Base-by-base conservation (phyloP, 2,113 vertebrate genomes). In the Helogale parvula region DNA sequence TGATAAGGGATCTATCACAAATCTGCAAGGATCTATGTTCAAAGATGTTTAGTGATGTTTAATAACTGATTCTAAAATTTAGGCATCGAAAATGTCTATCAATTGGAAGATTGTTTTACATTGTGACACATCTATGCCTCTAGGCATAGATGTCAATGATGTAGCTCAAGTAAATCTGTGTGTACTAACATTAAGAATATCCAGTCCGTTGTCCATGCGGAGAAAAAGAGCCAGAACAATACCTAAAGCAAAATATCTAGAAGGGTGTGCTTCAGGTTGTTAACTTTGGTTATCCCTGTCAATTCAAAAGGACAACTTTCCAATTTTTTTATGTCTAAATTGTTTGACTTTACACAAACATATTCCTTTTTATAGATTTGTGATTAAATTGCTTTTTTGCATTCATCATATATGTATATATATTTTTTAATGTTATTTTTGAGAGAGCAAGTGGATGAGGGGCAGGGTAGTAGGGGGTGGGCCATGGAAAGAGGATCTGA, bases 41-140 rank as follows among this genome's bases (percentile, higher is more conserved):
- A 88, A 71, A 91, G 29, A 74, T 74, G 50, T 68, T 95, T 80
- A 81, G 13, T 83, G 27, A 74, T 94, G 38, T 94, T 88, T 79
- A 90, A 35, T 96, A 88, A 88, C 33, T 74, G 27, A 60, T 63
- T 17, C 76, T 25, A 93, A 95, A 90, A 85, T 91, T 88, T 76
- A 88, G 71, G 38, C 41, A 91, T 85, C 14, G 17, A 94, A 94
- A 79, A 33, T 94, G 16, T 86, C 29, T 7, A 74, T 41, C 68
- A 31, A 65, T 38, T 90, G 45, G 52, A 57, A 94, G 90, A 71
- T 74, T 95, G 29, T 90, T 88, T 54, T 25, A 69, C 60, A 87
- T 77, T 96, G 2, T 93, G 71, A 87, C 27, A 52, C 33, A 52
- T 93, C 21, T 76, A 0, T 85, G 35, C 29, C 19, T 89, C n/a